Percentiles rank a stretch among this genome's conserved stretches.
These are phyloP conservation scores for Mustela nigripes DNA, from an alignment of 2,113 vertebrate genomes.

Conservation along the genomic window DNA sequence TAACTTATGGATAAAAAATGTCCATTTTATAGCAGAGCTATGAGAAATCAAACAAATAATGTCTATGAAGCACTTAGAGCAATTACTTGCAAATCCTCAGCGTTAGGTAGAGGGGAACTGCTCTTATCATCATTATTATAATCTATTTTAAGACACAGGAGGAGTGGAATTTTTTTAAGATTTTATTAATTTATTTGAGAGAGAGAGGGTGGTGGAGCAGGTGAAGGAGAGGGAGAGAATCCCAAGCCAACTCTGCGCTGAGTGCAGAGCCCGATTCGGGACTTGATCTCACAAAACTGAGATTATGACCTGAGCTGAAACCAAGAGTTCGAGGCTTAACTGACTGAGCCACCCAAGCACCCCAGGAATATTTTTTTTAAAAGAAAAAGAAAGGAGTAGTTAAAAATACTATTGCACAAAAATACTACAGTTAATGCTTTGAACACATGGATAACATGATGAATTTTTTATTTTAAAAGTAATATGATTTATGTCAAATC, in stretches of 20 bases:
- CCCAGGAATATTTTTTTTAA: not conserved
- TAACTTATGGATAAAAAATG: not conserved
- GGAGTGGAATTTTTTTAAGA: not conserved
- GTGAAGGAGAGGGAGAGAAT: not conserved
- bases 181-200: not conserved
- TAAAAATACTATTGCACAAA: conserved; percentile 23
- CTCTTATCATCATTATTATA: not conserved
- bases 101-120: not conserved
- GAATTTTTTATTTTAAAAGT: not conserved
- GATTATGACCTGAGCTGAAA: not conserved
- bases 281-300: not conserved
- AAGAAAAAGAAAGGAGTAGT: not conserved
- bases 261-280: accelerated
- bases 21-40: not conserved
- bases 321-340: not conserved
- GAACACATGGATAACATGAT: not conserved
- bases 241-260: not conserved
- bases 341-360: not conserved
- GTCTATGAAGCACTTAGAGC: not conserved
- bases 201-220: not conserved
- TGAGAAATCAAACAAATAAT: not conserved
- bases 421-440: not conserved
- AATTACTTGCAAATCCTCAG: not conserved
- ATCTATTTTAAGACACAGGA: not conserved
- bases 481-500: not conserved